Base-by-base conservation (phyloP, 2,888 invertebrate species). In the Exephanes ischioxanthus region DNA sequence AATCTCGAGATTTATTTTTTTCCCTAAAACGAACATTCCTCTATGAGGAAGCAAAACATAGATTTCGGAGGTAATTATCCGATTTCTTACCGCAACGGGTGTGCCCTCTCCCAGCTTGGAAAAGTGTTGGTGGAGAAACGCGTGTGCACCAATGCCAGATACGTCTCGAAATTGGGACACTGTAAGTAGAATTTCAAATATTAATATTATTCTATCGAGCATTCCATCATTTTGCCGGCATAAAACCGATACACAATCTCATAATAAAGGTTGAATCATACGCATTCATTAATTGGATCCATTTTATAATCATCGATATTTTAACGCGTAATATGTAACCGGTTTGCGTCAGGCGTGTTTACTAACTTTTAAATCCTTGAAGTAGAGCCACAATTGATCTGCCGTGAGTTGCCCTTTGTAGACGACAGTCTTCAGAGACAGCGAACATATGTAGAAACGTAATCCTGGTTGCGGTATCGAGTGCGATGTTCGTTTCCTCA, bases 41-140 rank as follows among this genome's bases (percentile, higher is more conserved):
- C 7, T 53, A 6, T 19, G 37, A 26, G 6, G n/a, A 61, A 72
- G 6, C n/a, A n/a, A 53, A n/a, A 19, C 70, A 26, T 26, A 2
- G 1, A 63, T 68, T 68, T 55, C 16, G 37, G 33, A 26, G 78
- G 68, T 67, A 78, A 37, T 61, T 63, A 51, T 41, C 37, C 37
- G 63, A 37, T 72, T 55, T 87, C 92, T 93, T 94, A 98, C 97
- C 99, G 97, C 91, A 99, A 95, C 16, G 99, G 99, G 95, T 99
- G 99, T 22, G 99, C 99, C 91, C 99, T 96, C 94, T 99, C 99
- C 99, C 99, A 99, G 93, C 98, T 99, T 70, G 99, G 99, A 94
- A 99, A 99, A 37, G 99, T 99, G 94, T 99, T 99, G 88, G 99
- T 99, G 16, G 99, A 99, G 95, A 99, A 99, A 88, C 99, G 96